Conservation (phyloP, 2,797 vertebrate species). For the Gymnothorax reevesii region DNA sequence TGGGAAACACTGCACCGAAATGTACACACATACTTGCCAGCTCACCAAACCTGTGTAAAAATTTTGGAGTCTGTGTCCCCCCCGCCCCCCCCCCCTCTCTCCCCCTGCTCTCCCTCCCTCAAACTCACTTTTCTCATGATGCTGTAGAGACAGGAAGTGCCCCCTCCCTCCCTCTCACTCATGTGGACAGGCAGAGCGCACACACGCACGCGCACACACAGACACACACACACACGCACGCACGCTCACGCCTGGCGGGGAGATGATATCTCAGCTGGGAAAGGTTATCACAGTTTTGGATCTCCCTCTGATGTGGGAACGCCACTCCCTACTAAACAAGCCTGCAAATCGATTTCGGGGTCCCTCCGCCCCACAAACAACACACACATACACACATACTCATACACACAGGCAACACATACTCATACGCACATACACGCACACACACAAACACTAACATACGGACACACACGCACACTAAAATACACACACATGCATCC, state of each 20-base stretch:
- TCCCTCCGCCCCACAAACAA: conserved; percentile 2
- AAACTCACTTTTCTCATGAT: neutral
- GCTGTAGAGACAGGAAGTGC: neutral
- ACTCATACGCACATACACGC: neutral
- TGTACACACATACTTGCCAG: too few relatives aligned
- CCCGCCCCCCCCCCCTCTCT: too few relatives aligned
- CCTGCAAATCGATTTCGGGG: conserved; percentile 7
- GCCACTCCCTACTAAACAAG: neutral
- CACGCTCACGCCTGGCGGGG: neutral
- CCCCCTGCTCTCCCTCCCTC: too few relatives aligned
- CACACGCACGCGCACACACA: neutral
- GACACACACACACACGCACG: neutral
- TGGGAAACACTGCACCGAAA: too few relatives aligned
- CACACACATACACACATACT: conserved; percentile 22
- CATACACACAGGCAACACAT: neutral
- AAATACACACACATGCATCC: conserved; percentile 6
- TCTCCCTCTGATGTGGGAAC: conserved; percentile 14
- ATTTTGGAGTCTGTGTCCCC: too few relatives aligned
- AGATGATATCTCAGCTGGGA: neutral
- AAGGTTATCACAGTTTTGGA: conserved; percentile 10
- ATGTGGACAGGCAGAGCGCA: neutral
- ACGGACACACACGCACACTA: neutral
- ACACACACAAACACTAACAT: neutral
- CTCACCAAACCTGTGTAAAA: too few relatives aligned
- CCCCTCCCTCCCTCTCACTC: neutral